A percentile compares a stretch with the other conserved stretches of the same genome.
These are phyloP conservation scores for Trichogramma pretiosum DNA, from an alignment of 1,140 invertebrate genomes.

Conservation along the genomic window DNA sequence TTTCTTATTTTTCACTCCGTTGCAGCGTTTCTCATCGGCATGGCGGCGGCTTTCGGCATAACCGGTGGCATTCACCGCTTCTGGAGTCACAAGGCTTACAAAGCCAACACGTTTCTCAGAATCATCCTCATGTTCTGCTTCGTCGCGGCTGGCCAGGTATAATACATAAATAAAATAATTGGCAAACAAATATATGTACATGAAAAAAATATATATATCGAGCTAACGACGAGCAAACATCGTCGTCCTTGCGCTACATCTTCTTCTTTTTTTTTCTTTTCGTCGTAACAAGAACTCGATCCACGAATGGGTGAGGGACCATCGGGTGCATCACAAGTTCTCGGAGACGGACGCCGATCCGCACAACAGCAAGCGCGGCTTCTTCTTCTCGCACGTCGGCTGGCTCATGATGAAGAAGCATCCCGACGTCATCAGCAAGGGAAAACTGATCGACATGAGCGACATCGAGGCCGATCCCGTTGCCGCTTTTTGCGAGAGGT, in stretches of 20 bases:
- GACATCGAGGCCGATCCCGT: slow-evolving; percentile 71
- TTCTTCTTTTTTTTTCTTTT: background rate
- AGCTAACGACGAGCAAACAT: too few relatives aligned
- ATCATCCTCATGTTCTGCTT: slow-evolving; percentile 61
- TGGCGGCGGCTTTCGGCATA: slow-evolving; percentile 57
- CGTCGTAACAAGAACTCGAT: slow-evolving; percentile 47
- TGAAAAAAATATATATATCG: too few relatives aligned
- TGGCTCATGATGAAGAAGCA: slow-evolving; percentile 83
- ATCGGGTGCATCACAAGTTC: slow-evolving; percentile 84
- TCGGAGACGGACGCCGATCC: slow-evolving; percentile 86
- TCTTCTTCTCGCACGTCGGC: slow-evolving; percentile 86
- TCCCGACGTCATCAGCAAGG: slow-evolving; percentile 66
- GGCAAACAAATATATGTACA: too few relatives aligned
- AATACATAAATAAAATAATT: background rate
- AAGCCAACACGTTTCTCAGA: slow-evolving; percentile 65
- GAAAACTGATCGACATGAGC: slow-evolving; percentile 64
- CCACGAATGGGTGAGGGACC: slow-evolving; percentile 67
- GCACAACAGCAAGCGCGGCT: slow-evolving; percentile 76
- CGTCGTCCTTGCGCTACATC: too few relatives aligned
- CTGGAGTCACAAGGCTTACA: slow-evolving; percentile 77
- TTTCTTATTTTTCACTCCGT: background rate
- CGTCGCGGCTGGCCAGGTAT: slow-evolving; percentile 65
- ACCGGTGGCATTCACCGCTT: slow-evolving; percentile 77
- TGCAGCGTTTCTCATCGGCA: slow-evolving; percentile 44
- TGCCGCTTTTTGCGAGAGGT: slow-evolving; percentile 63